These are phyloP conservation scores for Mustela erminea DNA, from an alignment of 2,797 vertebrate genomes.

Conservation along the genomic window DNA sequence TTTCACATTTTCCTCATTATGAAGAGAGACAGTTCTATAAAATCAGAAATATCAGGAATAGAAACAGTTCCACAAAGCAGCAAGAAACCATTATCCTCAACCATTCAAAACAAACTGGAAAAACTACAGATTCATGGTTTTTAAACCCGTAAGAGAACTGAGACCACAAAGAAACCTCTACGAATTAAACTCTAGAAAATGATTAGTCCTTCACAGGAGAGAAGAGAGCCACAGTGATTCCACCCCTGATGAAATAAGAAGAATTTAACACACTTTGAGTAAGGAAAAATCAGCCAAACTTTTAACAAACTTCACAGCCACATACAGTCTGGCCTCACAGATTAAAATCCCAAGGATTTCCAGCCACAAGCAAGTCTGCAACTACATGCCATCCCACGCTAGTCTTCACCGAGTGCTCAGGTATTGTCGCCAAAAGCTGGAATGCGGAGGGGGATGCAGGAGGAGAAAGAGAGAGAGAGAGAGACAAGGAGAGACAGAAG, in stretches of 20 bases:
- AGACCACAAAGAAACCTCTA: background rate
- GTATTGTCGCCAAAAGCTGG: background rate
- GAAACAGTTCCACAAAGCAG: background rate
- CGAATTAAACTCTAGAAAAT: background rate
- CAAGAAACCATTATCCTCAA: background rate
- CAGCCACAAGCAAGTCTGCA: background rate
- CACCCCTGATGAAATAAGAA: background rate
- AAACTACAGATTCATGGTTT: background rate
- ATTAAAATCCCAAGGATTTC: background rate
- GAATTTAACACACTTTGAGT: background rate
- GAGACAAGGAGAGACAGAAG: background rate
- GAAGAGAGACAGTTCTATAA: background rate
- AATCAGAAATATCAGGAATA: background rate
- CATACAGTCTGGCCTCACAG: background rate
- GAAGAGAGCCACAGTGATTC: background rate
- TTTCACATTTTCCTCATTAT: background rate
- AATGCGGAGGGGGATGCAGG: accelerated
- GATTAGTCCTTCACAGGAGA: background rate
- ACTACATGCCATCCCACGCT: background rate
- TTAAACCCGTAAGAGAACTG: background rate
- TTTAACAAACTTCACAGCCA: background rate
- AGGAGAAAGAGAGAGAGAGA: background rate
- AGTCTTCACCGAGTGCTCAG: background rate
- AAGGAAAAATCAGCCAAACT: background rate
- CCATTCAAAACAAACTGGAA: background rate